phyloP scores from a whole-genome alignment of 2,113 vertebrate genomes.

The Nycticorax nycticorax region DNA sequence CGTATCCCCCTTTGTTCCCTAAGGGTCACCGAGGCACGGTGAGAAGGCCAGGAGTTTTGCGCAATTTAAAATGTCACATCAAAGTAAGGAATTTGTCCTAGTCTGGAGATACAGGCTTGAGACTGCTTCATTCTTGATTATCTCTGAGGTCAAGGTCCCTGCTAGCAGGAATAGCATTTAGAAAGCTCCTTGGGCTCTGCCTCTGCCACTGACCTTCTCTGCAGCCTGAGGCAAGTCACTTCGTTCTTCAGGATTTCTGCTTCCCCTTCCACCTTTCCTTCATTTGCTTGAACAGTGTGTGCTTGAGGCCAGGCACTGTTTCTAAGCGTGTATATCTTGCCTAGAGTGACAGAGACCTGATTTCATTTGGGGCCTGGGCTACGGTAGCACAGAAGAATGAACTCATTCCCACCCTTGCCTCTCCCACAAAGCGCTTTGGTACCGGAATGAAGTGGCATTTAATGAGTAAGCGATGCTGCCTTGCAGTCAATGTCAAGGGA shows the following conservation, averaged over 20 bases:
- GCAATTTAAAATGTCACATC: conserved; percentile 29
- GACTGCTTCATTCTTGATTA: background rate
- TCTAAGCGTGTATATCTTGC: background rate
- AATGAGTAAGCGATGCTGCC: background rate
- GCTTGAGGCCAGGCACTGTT: conserved; percentile 6
- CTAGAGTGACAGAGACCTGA: background rate
- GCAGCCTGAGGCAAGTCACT: conserved; percentile 29
- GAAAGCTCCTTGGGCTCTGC: conserved; percentile 26
- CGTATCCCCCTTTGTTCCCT: background rate
- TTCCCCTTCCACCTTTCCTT: conserved; percentile 1
- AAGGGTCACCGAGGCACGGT: background rate
- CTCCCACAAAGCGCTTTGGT: background rate
- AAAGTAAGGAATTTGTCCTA: background rate
- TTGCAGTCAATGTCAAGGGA: background rate
- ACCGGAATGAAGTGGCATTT: background rate
- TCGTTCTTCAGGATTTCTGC: background rate
- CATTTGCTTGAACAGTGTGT: background rate
- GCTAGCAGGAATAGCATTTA: background rate
- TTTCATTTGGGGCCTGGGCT: background rate
- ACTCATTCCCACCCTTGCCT: background rate
- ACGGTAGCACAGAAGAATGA: background rate
- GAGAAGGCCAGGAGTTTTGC: background rate
- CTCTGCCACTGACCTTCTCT: conserved; percentile 24
- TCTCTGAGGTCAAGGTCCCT: background rate
- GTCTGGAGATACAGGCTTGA: background rate